phyloP scores from a whole-genome alignment of 2,888 invertebrate species.

The Metalampra italica region DNA sequence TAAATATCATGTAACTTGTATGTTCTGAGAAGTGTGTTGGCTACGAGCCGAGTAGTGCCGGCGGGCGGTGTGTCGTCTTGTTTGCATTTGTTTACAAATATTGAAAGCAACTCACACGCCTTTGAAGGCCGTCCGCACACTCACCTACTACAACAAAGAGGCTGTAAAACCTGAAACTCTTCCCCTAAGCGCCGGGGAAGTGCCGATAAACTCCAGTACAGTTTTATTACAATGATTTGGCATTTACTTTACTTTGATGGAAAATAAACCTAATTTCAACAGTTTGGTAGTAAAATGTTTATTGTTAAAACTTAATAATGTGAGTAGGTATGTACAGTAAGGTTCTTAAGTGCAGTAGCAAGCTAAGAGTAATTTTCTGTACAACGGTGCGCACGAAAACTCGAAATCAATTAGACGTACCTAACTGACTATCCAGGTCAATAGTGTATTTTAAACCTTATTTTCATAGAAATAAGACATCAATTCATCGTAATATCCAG shows the following conservation, averaged over 20 bases:
- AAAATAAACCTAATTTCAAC: constrained; percentile 1
- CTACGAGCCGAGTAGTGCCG: constrained; percentile 23
- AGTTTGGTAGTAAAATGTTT: not conserved
- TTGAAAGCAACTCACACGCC: constrained; percentile 19
- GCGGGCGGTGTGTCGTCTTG: constrained; percentile 19
- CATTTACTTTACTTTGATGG: constrained; percentile 1
- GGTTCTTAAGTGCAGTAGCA: too few relatives aligned
- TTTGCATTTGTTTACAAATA: constrained; percentile 48
- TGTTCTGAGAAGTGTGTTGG: constrained; percentile 13
- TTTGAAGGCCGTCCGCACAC: constrained; percentile 21
- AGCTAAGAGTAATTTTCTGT: too few relatives aligned
- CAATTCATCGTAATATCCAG: too few relatives aligned
- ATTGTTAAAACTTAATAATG: not conserved
- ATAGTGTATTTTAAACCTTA: too few relatives aligned
- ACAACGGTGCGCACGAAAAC: too few relatives aligned
- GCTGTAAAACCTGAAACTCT: constrained; percentile 13
- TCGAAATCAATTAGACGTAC: too few relatives aligned
- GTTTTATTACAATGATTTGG: not conserved
- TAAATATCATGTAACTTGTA: too few relatives aligned
- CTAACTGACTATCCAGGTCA: too few relatives aligned
- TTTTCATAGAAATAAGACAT: too few relatives aligned
- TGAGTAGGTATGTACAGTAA: too few relatives aligned
- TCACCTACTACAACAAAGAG: constrained; percentile 10
- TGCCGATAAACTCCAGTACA: not conserved
- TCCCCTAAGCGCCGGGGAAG: not conserved